Base-by-base conservation (phyloP, 2,888 invertebrate genomes). In the Andrena praecox region DNA sequence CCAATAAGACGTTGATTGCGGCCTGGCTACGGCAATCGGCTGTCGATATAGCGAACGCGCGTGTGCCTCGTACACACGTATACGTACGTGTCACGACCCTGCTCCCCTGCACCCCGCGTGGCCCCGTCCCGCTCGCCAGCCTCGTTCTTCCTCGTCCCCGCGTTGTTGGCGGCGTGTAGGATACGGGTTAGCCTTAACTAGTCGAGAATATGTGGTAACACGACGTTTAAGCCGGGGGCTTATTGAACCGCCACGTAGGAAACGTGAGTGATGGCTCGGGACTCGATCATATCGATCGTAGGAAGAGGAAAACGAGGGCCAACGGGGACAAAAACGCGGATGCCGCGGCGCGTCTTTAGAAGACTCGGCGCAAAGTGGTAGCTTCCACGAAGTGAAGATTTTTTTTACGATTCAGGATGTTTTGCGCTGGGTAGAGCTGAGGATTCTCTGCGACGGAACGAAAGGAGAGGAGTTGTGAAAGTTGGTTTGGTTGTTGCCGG, bases 221-320 rank as follows among this genome's bases (percentile, higher is more conserved):
- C 76, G 78, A 82, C 77, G 80, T 83, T 77, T 74, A 85, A 75
- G 75, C 77, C 72, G 29, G 66, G 68, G 82, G 82, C 81, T 85
- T 88, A 85, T 87, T 87, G 85, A 89, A 88, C 89, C 87, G 78
- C 75, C 87, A 85, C 88, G 89, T 88, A 86, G 88, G 87, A 90
- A 91, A 91, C 89, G 91, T 91, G 91, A 92, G 91, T 91, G 91
- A 91, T 73, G 87, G 72, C 83, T 75, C 68, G 63, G n/a, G 74
- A 42, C 80, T 68, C 67, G 80, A 80, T 80, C 80, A 80, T 73
- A 80, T 80, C 80, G 80, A 68, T 42, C 62, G 27, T 48, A 62
- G 50, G 60, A 52, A 56, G 42, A 74, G 67, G 59, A 16, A 67
- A 56, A 68, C 63, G 27, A 50, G 71, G 31, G 20, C 42, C 31